Conservation (phyloP, 2,797 vertebrate species). For the Poeciliopsis gracilis region DNA sequence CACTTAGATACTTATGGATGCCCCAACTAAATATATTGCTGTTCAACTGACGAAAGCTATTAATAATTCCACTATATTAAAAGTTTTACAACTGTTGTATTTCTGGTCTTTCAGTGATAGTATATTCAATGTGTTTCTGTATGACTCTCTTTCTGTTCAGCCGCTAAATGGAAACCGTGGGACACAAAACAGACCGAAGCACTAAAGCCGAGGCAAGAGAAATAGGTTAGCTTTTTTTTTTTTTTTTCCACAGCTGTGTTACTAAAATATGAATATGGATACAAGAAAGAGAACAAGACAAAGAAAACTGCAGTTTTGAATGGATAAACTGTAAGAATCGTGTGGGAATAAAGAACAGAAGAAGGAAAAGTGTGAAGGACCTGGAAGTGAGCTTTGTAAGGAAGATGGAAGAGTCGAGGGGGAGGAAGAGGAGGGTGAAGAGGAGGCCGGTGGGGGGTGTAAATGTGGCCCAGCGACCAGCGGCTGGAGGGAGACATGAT, state of each 20-base stretch:
- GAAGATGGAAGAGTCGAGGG: conserved; percentile 82
- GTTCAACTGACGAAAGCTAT: background rate
- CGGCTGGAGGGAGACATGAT: conserved; percentile 80
- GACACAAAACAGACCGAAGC: background rate
- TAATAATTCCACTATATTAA: background rate
- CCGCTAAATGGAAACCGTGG: background rate
- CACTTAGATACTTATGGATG: background rate
- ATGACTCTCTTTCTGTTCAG: background rate
- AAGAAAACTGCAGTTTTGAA: conserved; percentile 45
- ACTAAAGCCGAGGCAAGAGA: background rate
- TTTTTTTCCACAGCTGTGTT: background rate
- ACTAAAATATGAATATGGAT: conserved; percentile 15
- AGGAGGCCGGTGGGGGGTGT: conserved; percentile 85
- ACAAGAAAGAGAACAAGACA: conserved; percentile 22
- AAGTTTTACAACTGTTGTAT: background rate
- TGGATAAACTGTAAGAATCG: conserved; percentile 38
- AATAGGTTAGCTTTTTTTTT: conserved; percentile 2
- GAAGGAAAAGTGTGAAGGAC: conserved; percentile 77
- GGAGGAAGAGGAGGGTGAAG: conserved; percentile 84
- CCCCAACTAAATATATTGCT: background rate
- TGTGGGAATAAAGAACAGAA: conserved; percentile 55
- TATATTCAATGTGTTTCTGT: background rate
- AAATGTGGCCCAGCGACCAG: conserved; percentile 85
- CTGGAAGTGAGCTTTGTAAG: conserved; percentile 81
- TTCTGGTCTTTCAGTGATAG: background rate